These are phyloP conservation scores for Catocala sponsa DNA, from an alignment of 2,888 invertebrate species.

Conservation along the genomic window DNA sequence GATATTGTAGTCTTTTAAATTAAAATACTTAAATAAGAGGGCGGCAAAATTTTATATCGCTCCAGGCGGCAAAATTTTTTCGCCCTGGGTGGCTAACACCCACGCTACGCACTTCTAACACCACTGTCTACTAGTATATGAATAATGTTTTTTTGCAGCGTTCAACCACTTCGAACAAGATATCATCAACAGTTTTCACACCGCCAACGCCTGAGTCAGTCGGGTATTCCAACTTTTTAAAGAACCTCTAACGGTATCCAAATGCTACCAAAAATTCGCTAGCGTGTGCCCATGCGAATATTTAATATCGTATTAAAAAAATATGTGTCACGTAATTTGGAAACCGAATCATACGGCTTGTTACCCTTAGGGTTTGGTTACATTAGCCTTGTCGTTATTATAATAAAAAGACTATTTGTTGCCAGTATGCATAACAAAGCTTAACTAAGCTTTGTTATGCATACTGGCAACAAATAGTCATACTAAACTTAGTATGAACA, in stretches of 20 bases:
- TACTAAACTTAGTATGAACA: too few species aligned
- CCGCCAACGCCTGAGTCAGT: slow-evolving; percentile 82
- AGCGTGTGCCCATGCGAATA: slow-evolving; percentile 63
- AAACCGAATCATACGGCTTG: slow-evolving; percentile 33
- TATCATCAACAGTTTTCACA: slow-evolving; percentile 81
- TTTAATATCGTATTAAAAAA: neutral
- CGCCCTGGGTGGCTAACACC: too few species aligned
- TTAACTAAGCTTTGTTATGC: too few species aligned
- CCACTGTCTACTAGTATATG: too few species aligned
- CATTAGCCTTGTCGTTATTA: slow-evolving; percentile 16
- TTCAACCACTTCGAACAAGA: slow-evolving; percentile 80
- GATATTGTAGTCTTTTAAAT: too few species aligned
- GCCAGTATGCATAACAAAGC: too few species aligned
- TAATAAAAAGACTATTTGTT: too few species aligned
- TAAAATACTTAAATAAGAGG: too few species aligned
- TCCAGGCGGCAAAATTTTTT: too few species aligned
- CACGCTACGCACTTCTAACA: too few species aligned
- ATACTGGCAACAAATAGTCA: too few species aligned
- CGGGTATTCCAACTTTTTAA: slow-evolving; percentile 84
- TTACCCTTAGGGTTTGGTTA: slow-evolving; percentile 32
- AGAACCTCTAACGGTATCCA: slow-evolving; percentile 80
- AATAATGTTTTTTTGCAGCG: slow-evolving; percentile 64
- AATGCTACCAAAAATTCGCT: slow-evolving; percentile 48
- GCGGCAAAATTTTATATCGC: too few species aligned
- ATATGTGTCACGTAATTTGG: neutral